Base-by-base conservation (phyloP, 1,140 invertebrate genomes). In the Conus ventricosus region DNA sequence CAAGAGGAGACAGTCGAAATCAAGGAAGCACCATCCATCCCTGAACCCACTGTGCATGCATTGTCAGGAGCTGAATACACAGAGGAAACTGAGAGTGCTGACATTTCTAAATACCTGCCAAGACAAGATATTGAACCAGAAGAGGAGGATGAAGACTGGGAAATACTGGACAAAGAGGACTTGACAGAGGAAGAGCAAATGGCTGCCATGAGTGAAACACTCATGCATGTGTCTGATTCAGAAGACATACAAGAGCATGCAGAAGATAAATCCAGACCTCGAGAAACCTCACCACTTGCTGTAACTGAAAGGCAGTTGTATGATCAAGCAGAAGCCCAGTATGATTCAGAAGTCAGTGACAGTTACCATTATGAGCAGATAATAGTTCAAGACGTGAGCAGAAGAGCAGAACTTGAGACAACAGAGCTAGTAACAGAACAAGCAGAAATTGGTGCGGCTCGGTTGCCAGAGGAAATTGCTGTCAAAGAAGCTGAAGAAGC, bases 81-180 rank as follows among this genome's bases (percentile, higher is more conserved):
- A 87, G 60, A 88, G 67, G 23, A 51, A 85, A 25, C 76, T 81
- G 25, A 78, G 71, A 55, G 15, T 53, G 51, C 25, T 54, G 27
- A 15, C 25, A 27, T 10, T 25, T 13, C 81, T 20, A 5, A 83
- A 11, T n/a, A 90, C 82, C 85, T 86, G 55, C 85, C 84, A 63
- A 78, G 84, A 51, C 88, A 90, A 71, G 88, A 89, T n/a, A 60
- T 60, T 60, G 57, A 60, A 60, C 15, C 57, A 27, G 87, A 91
- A 54, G 87, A 91, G 25, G 89, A 94, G 91, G 95, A 94, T 94
- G 95, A 95, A 53, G 92, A 92, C 81, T 94, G 94, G 92, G 92
- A 95, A 88, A 88, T 91, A 39, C 91, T 93, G 17, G 91, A 93
- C 60, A 91, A 90, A 57, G 87, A 90, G 51, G 91, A 94, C 87